These are phyloP conservation scores for Neuroscelio doddi DNA, from an alignment of 2,888 invertebrate genomes.

Conservation along the genomic window DNA sequence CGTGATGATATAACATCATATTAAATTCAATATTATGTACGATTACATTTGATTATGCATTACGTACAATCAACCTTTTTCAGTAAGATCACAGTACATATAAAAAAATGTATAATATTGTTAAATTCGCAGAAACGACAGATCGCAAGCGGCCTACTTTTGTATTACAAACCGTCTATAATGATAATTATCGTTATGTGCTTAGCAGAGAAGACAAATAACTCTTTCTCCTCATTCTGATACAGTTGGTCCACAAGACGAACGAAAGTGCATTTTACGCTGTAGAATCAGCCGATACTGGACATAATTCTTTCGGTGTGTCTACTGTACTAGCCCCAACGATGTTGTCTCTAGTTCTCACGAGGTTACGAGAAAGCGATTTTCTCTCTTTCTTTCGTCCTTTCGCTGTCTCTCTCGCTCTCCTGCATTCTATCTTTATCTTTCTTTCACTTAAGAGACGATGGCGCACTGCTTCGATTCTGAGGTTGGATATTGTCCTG, in stretches of 20 bases:
- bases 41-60: no score
- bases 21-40: no score
- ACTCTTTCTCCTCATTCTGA: not conserved
- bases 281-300: slow-evolving; percentile 24
- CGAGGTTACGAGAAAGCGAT: slow-evolving; percentile 69
- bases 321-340: slow-evolving; percentile 45
- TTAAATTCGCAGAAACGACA: not conserved
- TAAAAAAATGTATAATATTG: no score
- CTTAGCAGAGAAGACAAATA: slow-evolving; percentile 1
- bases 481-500: slow-evolving; percentile 32
- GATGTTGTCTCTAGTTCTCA: slow-evolving; percentile 63
- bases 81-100: no score
- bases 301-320: slow-evolving; percentile 17
- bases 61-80: no score
- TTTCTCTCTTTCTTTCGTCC: slow-evolving; percentile 40
- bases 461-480: slow-evolving; percentile 18
- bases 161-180: slow-evolving; percentile 46
- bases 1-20: no score
- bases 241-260: not conserved
- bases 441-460: slow-evolving; percentile 35
- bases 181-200: slow-evolving; percentile 46
- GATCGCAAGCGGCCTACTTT: slow-evolving; percentile 48
- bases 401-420: slow-evolving; percentile 12
- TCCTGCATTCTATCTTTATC: slow-evolving; percentile 3
- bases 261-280: slow-evolving; percentile 36